Evolutionary conservation across 2,113 vertebrate genomes (phyloP).

Genomic region (Leptocoma aspasia): DNA sequence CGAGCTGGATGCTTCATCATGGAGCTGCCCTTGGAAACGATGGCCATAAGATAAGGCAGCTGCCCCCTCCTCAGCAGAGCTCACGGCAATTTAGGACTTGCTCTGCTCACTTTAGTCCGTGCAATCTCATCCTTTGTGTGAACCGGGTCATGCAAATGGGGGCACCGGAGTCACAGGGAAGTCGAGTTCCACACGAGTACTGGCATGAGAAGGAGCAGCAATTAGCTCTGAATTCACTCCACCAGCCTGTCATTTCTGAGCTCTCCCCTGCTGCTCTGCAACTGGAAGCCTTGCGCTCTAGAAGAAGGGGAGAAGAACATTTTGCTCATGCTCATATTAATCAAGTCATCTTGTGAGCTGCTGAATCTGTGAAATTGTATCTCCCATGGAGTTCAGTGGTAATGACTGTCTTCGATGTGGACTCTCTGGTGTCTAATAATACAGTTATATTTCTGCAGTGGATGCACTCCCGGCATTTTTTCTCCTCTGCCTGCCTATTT

Average conservation of each 20-base stretch:
- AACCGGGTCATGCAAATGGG: background rate
- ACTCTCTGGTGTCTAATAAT: background rate
- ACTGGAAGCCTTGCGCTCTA: background rate
- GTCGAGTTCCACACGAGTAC: background rate
- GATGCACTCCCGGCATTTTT: background rate
- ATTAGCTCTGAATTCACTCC: background rate
- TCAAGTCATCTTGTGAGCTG: background rate
- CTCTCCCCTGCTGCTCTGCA: background rate
- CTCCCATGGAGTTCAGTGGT: background rate
- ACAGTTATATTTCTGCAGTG: background rate
- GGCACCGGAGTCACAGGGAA: background rate
- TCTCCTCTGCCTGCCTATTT: background rate
- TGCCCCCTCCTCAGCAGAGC: background rate
- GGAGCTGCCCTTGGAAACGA: background rate
- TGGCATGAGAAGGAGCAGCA: background rate
- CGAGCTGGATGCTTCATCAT: background rate
- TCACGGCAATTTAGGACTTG: background rate
- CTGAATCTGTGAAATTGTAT: background rate
- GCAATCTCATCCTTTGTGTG: background rate
- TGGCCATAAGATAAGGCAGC: background rate
- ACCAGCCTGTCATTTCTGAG: background rate
- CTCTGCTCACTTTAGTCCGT: fast-evolving
- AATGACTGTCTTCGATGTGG: background rate
- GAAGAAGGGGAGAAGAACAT: background rate
- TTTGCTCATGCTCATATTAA: background rate